Evolutionary conservation across 2,888 invertebrate genomes (phyloP).

Genomic region (Pediacus dermestoides): DNA sequence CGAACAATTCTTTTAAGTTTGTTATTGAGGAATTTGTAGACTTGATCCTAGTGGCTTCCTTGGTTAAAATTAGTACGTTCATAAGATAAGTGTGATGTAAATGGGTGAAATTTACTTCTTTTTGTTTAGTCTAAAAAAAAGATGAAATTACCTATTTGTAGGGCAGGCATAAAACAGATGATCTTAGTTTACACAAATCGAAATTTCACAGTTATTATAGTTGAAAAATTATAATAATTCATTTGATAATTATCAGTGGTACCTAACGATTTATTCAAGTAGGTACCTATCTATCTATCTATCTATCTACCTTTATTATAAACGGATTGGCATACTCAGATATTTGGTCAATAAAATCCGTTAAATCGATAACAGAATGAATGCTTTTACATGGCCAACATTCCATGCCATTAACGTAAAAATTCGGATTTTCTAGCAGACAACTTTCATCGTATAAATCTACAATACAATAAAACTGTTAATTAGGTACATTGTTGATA

Average conservation of each 20-base stretch:
- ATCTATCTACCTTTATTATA: too few relatives aligned
- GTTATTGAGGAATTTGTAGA: constrained; percentile 38
- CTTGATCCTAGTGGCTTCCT: constrained; percentile 60
- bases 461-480: constrained; percentile 31
- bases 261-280: constrained; percentile 2
- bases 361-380: constrained; percentile 64
- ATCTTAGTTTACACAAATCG: too few relatives aligned
- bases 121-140: constrained; percentile 57
- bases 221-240: too few relatives aligned
- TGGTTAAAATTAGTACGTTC: constrained; percentile 59
- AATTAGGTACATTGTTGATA: constrained; percentile 1
- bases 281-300: constrained; percentile 43
- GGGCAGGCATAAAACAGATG: too few relatives aligned
- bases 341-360: constrained; percentile 54
- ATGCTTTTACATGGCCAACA: constrained; percentile 79
- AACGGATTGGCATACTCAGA: constrained; percentile 59
- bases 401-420: constrained; percentile 75
- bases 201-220: too few relatives aligned
- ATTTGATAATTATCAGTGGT: constrained; percentile 3
- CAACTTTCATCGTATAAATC: constrained; percentile 84
- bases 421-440: constrained; percentile 78
- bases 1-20: constrained; percentile 34
- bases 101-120: constrained; percentile 53
- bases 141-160: too few relatives aligned
- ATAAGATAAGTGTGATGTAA: constrained; percentile 58